Evolutionary conservation across 2,797 vertebrate genomes (phyloP), one percentile per base, ranked within the genome.

Genomic region (Paedocypris micromegethes): DNA sequence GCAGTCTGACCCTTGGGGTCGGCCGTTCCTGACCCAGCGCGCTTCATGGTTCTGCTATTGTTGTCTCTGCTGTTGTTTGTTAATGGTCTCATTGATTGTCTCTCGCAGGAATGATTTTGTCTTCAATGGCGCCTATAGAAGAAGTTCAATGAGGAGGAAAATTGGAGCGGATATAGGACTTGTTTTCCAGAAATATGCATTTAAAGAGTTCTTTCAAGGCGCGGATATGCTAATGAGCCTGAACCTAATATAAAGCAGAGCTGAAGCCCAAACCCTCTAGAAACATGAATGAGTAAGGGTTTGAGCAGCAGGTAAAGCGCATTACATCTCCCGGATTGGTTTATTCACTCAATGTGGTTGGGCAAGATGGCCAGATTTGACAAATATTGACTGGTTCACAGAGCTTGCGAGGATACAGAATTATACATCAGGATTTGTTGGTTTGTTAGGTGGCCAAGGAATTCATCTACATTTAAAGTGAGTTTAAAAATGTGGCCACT

Each of bases 111-210:
- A 37, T 5, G 41, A 38, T 70, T 75, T 75, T 57, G 60, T 75
- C 76, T 76, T 70, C 43, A 78, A 79, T 71, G 73, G 56, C 49
- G 48, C 59, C 58, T 66, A 76, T 72, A 73, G 45, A 77, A 68
- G 43, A 59, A 64, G 70, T 79, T 81, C 83, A 85, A 81, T 75
- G 79, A 80, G 78, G 73, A 78, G 79, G 75, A 86, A 84, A 81
- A 80, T 77, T 65, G 76, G 68, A 64, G 71, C 68, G 75, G 79
- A 67, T 65, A 63, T 73, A 78, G 76, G 65, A 77, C 78, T 23
- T 84, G 76, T 83, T 78, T 72, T 66, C 59, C 70, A 72, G 37
- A 70, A 65, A 64, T 53, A 61, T 82, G 76, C 45, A 44, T 74
- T 73, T 64, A 59, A 46, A 68, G 67, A 66, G 66, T 76, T 37